These are phyloP conservation scores for Sinohyriopsis cumingii DNA, from an alignment of 2,888 invertebrate species.

Conservation along the genomic window DNA sequence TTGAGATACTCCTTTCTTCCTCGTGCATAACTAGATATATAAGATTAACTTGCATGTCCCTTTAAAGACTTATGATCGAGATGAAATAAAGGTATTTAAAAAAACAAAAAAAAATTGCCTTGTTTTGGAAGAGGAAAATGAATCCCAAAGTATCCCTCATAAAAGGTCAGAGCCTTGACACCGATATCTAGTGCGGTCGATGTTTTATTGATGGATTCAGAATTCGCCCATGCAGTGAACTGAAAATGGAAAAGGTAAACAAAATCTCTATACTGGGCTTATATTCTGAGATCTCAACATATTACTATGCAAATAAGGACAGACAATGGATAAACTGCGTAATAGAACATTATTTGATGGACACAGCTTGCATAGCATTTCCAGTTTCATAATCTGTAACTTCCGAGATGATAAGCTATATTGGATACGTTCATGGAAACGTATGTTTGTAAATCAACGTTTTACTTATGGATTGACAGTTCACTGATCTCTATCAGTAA, in stretches of 20 bases:
- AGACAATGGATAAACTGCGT: too few species aligned
- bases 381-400: too few species aligned
- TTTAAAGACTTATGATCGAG: neutral
- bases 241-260: conserved; percentile 32
- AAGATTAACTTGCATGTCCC: neutral
- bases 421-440: too few species aligned
- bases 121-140: conserved; percentile 92
- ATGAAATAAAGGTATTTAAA: neutral
- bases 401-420: too few species aligned
- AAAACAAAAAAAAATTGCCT: conserved; percentile 75
- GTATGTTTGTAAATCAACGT: too few species aligned
- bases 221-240: conserved; percentile 74
- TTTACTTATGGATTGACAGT: too few species aligned
- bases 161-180: conserved; percentile 80
- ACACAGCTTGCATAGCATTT: too few species aligned
- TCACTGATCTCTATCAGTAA: too few species aligned
- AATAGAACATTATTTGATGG: too few species aligned
- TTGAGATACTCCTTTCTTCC: too few species aligned
- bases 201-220: conserved; percentile 81
- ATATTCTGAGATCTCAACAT: too few species aligned
- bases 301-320: too few species aligned
- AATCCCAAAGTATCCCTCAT: conserved; percentile 87
- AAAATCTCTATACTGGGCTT: neutral
- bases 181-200: conserved; percentile 77
- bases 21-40: neutral